Evolutionary conservation across 2,797 vertebrate species (phyloP), one percentile per base, ranked within the genome.

Genomic region (Ctenosaura bakeri): DNA sequence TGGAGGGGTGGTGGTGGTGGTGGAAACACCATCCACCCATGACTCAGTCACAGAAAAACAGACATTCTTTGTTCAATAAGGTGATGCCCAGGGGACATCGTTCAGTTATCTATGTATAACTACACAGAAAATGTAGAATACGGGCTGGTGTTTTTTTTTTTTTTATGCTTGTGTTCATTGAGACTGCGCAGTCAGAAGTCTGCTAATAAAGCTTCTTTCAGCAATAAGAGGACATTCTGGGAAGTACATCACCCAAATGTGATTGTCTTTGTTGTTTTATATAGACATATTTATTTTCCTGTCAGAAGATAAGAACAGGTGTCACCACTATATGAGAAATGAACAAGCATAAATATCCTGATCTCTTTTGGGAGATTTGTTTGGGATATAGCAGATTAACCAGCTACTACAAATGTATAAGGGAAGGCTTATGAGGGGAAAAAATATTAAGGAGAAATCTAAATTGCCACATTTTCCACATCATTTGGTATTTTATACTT

Each of bases 131-230:
- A 14, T 59, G 12, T 62, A 62, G 20, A 20, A 62, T 62, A 62
- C 18, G 16, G 16, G 59, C 20, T 62, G 20, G 59, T 1, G 59
- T 87, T 90, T 86, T 29, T 73, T 79, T 76, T 87, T 90, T 86
- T 29, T 73, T 79, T 64, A 38, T 71, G 90, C 18, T 74, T 82
- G 66, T 80, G 90, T 54, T 94, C 91, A 93, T 89, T 87, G 88
- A 74, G 90, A 85, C 85, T 94, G 91, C 56, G 74, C 13, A 77
- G 32, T 87, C 8, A 32, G 56, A 85, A 64, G 35, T 3, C 76
- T 92, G 80, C 56, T 85, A 77, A 62, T 91, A 89, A 87, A 88
- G 32, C 52, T 93, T 46, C 93, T 94, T 80, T 90, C 73, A 50
- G 80, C 73, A 87, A 88, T 79, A 1, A 88, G 88, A 79, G n/a